phyloP scores from a whole-genome alignment of 2,797 vertebrate genomes.

The Parambassis ranga region DNA sequence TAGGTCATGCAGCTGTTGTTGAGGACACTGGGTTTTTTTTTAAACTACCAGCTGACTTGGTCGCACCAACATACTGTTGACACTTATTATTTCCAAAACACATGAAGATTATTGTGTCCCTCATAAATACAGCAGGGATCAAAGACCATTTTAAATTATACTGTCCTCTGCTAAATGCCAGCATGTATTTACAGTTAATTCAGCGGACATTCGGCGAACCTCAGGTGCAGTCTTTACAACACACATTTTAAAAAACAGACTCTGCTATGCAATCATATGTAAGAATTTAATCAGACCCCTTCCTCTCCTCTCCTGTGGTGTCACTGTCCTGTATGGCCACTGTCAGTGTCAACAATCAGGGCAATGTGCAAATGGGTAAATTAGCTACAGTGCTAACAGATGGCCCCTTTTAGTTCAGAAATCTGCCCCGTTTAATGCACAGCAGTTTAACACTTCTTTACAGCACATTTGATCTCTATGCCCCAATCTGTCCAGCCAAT shows the following conservation, averaged over 20 bases:
- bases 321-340: neutral
- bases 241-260: too few relatives aligned
- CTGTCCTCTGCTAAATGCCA: constrained; percentile 29
- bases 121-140: constrained; percentile 18
- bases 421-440: constrained; percentile 73
- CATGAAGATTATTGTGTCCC: neutral
- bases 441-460: constrained; percentile 80
- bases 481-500: constrained; percentile 78
- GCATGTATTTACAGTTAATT: constrained; percentile 53
- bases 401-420: constrained; percentile 72
- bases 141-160: constrained; percentile 26
- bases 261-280: too few relatives aligned
- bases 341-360: constrained; percentile 52
- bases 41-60: neutral
- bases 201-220: too few relatives aligned
- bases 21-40: neutral
- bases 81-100: constrained; percentile 63
- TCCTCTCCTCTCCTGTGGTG: neutral
- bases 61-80: constrained; percentile 32
- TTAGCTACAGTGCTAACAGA: constrained; percentile 78
- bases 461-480: constrained; percentile 80
- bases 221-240: too few relatives aligned
- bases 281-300: too few relatives aligned
- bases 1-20: neutral
- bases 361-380: constrained; percentile 60